A percentile compares a stretch with the other conserved stretches of the same genome.
Evolutionary conservation across 1,140 invertebrate genomes (phyloP).

Genomic region (Nasonia giraulti): DNA sequence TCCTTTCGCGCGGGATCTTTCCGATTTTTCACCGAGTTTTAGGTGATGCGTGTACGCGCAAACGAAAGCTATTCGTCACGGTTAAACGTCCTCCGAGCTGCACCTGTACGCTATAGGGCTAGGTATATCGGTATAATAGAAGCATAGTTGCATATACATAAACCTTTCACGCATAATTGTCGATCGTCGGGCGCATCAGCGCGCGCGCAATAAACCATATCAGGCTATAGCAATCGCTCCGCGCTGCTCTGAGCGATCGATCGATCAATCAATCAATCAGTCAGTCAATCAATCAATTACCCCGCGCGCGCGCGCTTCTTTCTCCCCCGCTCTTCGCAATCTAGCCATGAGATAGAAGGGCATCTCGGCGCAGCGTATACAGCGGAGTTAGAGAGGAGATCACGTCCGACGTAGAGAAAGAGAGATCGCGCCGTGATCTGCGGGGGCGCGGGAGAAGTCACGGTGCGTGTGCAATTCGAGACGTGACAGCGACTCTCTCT

Average conservation of each 20-base stretch:
- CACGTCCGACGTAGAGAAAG: too few relatives aligned
- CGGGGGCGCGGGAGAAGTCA: constrained; percentile 58
- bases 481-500: constrained; percentile 63
- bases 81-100: too few relatives aligned
- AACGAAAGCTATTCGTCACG: neutral
- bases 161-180: too few relatives aligned
- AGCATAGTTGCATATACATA: too few relatives aligned
- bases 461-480: constrained; percentile 71
- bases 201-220: constrained; percentile 1
- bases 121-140: too few relatives aligned
- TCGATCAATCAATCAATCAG: constrained; percentile 21
- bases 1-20: neutral
- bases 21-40: neutral
- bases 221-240: neutral
- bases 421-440: too few relatives aligned
- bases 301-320: neutral
- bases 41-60: neutral
- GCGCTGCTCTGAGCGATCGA: neutral
- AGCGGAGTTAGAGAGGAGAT: neutral
- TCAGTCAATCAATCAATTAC: constrained; percentile 19
- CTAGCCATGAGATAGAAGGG: neutral
- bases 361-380: neutral
- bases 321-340: neutral
- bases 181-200: too few relatives aligned
- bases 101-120: too few relatives aligned